Base-by-base conservation (phyloP, 1,140 invertebrate genomes). In the Papilio machaon region DNA sequence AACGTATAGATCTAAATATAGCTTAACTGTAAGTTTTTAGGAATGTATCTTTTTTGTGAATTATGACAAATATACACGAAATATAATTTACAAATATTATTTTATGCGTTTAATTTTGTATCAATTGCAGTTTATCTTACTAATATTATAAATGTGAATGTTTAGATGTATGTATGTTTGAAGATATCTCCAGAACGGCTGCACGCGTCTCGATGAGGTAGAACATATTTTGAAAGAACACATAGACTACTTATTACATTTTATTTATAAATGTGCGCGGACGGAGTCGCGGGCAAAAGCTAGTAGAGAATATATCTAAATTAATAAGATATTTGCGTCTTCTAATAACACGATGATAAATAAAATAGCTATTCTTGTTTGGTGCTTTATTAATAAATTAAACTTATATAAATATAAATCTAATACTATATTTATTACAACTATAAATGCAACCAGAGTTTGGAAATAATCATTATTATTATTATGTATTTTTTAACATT, bases 331-430 rank as follows among this genome's bases (percentile, higher is more conserved):
- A 30, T 30, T 30, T 43, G 8, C 10, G 49, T 10, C 15, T 52
- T 64, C 8, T 35, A 35, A 1, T 13, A 67, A 64, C 19, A 1
- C 19, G 9, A 30, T 64, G 10, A 23, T 11, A 35, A 67, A 35
- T 54, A 30, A n/a, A 47, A 54, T 13, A 23, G 9, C 19, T 15
- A 54, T 10, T 2, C 19, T 19, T 19, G 46, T 58, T 77, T 60
- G 75, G 75, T 77, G 75, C 75, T 77, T 77, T 77, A 77, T 77
- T 77, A 60, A 76, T 76, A 54, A 76, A 52, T 54, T 54, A 76
- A 76, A 35, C 13, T 17, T 38, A 77, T 35, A 9, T 77, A 35
- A 30, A 43, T 60, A 35, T 60, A 58, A 43, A 77, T 9, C 60
- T 64, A 64, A 35, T 2, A 67, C 11, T 35, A 30, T 30, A 0